A percentile compares a stretch with the other conserved stretches of the same genome.
phyloP scores from a whole-genome alignment of 2,888 invertebrate genomes.

The Stenolophus ochropezus region DNA sequence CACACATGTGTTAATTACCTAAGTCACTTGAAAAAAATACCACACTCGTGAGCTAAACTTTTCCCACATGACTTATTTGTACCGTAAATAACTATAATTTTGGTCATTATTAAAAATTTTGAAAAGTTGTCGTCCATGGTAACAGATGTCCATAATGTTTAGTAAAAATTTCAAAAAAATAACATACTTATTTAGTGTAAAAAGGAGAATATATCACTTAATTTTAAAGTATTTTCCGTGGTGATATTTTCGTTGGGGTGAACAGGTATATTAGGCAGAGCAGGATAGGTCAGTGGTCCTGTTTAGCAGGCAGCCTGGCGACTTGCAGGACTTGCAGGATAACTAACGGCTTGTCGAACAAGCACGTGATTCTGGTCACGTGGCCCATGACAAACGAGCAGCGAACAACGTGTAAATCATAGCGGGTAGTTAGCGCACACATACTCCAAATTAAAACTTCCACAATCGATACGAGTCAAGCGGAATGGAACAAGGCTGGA shows the following conservation, averaged over 20 bases:
- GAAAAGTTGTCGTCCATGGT: too few species aligned
- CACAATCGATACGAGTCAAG: not conserved
- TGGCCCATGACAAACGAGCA: constrained; percentile 39
- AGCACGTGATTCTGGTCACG: constrained; percentile 45
- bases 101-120: too few species aligned
- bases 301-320: not conserved
- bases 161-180: too few species aligned
- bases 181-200: too few species aligned
- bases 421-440: not conserved
- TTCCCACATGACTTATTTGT: too few species aligned
- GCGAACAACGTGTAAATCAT: constrained; percentile 22
- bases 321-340: not conserved
- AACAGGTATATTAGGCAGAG: constrained; percentile 1
- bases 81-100: too few species aligned
- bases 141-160: too few species aligned
- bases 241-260: not conserved
- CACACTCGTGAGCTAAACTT: too few species aligned
- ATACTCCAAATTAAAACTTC: not conserved
- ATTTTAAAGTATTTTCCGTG: too few species aligned
- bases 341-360: constrained; percentile 26
- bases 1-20: too few species aligned
- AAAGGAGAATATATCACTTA: too few species aligned
- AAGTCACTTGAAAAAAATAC: too few species aligned
- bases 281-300: not conserved
- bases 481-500: not conserved